Percentiles rank a stretch among this genome's conserved stretches.
Evolutionary conservation across 2,797 vertebrate species (phyloP).

Genomic region (Chaenodraco wilsoni): DNA sequence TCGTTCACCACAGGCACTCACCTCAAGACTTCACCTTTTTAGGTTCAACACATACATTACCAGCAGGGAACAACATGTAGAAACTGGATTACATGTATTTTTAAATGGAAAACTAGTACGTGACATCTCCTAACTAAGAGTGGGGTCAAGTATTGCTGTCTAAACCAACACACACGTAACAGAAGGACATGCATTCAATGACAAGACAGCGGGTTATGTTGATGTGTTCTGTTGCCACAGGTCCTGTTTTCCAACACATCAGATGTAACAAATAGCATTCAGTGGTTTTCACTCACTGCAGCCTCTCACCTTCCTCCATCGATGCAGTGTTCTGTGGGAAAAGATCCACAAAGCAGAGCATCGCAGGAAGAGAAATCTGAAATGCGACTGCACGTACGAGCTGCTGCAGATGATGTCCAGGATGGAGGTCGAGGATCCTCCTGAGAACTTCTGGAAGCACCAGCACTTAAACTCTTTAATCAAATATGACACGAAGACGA

Average conservation of each 20-base stretch:
- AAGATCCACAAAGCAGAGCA: conserved; percentile 78
- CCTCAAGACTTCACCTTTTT: neutral
- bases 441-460: conserved; percentile 88
- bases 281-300: no score
- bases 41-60: no score
- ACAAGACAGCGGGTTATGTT: neutral
- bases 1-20: neutral
- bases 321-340: conserved; percentile 86
- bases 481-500: conserved; percentile 65
- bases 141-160: neutral
- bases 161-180: neutral
- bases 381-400: conserved; percentile 45
- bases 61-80: neutral
- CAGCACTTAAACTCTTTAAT: conserved; percentile 82
- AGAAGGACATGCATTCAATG: neutral
- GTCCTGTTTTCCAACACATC: no score
- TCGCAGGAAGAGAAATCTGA: conserved; percentile 67
- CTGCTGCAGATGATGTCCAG: conserved; percentile 48
- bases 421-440: conserved; percentile 61
- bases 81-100: neutral
- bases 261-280: no score
- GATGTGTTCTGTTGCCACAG: neutral
- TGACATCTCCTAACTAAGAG: no score
- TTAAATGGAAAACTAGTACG: no score
- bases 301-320: conserved; percentile 3